Conservation (phyloP, 2,113 vertebrate genomes). For the Thamnophis sirtalis region DNA sequence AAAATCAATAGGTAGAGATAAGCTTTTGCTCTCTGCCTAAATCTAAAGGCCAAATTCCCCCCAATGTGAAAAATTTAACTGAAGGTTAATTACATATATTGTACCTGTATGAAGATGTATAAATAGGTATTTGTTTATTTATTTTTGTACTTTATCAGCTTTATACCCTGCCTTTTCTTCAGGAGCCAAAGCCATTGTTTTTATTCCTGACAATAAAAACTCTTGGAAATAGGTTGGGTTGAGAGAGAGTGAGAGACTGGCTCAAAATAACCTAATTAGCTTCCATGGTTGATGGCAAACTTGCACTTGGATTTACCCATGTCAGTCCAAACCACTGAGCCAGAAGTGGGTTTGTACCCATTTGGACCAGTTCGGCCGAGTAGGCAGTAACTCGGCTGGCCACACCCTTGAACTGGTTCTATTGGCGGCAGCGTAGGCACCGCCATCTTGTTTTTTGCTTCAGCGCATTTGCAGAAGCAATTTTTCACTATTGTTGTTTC, state of each 20-base stretch:
- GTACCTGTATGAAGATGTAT: no score
- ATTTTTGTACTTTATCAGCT: neutral
- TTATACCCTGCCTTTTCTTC: neutral
- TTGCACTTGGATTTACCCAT: neutral
- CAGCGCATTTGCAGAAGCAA: no score
- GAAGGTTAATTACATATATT: neutral
- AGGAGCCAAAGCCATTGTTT: neutral
- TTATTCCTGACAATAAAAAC: neutral
- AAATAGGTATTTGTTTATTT: neutral
- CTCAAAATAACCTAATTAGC: neutral
- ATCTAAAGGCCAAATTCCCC: neutral
- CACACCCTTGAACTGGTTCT: no score
- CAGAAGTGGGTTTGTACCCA: neutral
- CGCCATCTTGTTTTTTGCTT: no score
- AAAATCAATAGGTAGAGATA: constrained; percentile 27
- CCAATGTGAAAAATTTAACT: neutral
- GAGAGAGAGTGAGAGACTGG: neutral
- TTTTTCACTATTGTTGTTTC: neutral
- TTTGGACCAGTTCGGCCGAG: no score
- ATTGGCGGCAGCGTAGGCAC: no score
- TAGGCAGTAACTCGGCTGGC: no score
- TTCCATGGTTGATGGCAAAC: neutral
- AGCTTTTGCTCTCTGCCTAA: constrained; percentile 16
- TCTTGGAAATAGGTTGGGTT: neutral
- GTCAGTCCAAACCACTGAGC: neutral